Base-by-base conservation (phyloP, 1,140 invertebrate genomes). In the Temnothorax nylanderi region DNA sequence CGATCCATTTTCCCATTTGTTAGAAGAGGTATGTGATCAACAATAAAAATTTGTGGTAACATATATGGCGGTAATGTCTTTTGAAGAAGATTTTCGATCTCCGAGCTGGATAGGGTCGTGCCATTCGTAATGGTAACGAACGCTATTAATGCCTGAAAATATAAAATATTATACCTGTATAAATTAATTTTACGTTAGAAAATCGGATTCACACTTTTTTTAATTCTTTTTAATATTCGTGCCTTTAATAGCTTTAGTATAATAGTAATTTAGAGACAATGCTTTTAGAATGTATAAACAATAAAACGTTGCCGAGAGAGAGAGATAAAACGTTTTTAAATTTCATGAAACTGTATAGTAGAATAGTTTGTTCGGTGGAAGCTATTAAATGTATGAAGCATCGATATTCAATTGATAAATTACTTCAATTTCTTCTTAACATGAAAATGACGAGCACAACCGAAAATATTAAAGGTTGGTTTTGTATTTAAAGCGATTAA, bases 1-100 rank as follows among this genome's bases (percentile, higher is more conserved):
- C 98, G 96, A 94, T 99, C 98, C 11, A 97, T 97, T 96, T 98
- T 99, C 7, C 98, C 98, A 94, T 98, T 99, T 0, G 97, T 97
- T 11, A 98, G 94, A 4, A 98, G 94, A 0, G 98, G 98, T 82
- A 98, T 96, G 7, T 93, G 96, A 10, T 98, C 97, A 5, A 98
- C 93, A 1, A 97, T 93, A 8, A 98, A 96, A 0, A 98, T 96
- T 95, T 97, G 93, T 0, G 98, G 98, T 10, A 98, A 95, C 97
- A 98, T 98, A 92, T 98, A 98, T 7, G 96, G 94, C 0, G 97
- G 96, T 4, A 98, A 92, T 60, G 95, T 96, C 74, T 96, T 96
- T 92, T 96, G 96, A 32, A 98, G 93, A 18, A 95, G 93, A 0
- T 93, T 92, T 92, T 98, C 97, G 41, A 98, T 96, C 81, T 97